phyloP scores from a whole-genome alignment of 2,888 invertebrate species.

The Drosophila parthenogenetica region DNA sequence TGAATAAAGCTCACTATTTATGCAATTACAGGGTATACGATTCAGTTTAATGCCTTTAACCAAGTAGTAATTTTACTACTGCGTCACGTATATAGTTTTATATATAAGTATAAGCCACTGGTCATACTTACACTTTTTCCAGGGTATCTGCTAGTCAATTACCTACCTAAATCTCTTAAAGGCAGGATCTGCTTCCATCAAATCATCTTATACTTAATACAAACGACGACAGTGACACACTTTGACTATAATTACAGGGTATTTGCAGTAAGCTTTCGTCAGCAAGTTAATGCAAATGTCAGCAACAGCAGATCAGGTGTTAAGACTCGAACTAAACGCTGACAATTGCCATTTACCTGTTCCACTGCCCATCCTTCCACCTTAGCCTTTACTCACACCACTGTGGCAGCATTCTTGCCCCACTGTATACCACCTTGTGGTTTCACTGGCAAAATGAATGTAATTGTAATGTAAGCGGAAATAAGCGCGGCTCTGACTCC shows the following conservation, averaged over 20 bases:
- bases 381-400: neutral
- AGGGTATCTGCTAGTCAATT: no score
- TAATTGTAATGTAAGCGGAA: constrained; percentile 80
- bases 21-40: neutral
- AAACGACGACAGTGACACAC: no score
- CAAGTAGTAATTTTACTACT: no score
- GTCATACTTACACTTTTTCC: no score
- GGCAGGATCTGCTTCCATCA: no score
- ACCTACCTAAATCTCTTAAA: no score
- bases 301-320: constrained; percentile 51
- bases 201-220: no score
- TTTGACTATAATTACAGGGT: neutral
- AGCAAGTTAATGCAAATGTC: constrained; percentile 24
- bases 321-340: constrained; percentile 44
- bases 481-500: constrained; percentile 65
- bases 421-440: constrained; percentile 2
- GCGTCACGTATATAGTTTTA: no score
- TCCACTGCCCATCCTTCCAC: neutral
- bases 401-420: constrained; percentile 1
- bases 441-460: constrained; percentile 54
- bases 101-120: no score
- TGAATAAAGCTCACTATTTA: no score
- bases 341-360: constrained; percentile 32
- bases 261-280: neutral
- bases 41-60: no score